Evolutionary conservation across 1,140 invertebrate genomes (phyloP).

Genomic region (Araneus ventricosus): DNA sequence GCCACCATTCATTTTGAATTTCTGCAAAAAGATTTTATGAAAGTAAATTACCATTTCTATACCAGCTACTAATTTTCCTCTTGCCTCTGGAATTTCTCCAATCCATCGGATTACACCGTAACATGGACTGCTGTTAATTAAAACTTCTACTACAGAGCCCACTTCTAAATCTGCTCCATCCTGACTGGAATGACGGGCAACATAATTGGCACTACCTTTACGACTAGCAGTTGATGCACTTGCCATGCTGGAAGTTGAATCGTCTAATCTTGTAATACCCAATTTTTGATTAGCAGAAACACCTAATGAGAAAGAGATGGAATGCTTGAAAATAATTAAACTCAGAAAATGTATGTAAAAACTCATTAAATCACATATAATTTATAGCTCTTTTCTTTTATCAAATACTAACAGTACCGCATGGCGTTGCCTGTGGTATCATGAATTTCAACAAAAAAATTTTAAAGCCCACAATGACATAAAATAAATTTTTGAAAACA

Average conservation of each 20-base stretch:
- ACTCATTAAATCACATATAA: no score
- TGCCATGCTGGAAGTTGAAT: conserved; percentile 53
- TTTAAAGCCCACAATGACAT: no score
- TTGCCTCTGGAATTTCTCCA: conserved; percentile 82
- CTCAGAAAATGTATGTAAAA: no score
- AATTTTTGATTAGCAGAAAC: conserved; percentile 45
- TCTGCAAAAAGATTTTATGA: neutral
- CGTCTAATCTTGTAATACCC: conserved; percentile 59
- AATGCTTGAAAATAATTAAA: no score
- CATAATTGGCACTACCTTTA: conserved; percentile 45
- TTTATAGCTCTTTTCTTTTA: no score
- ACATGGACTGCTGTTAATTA: conserved; percentile 78
- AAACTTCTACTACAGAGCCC: conserved; percentile 81
- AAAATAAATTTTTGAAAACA: no score
- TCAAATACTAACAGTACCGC: no score
- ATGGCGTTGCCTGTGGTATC: no score
- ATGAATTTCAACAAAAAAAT: no score
- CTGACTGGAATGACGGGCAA: conserved; percentile 43
- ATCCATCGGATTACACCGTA: conserved; percentile 93
- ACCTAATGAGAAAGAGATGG: conserved; percentile 15
- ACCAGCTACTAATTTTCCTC: conserved; percentile 84
- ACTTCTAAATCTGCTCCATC: conserved; percentile 79
- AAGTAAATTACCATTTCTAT: conserved; percentile 84
- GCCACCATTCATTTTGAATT: neutral
- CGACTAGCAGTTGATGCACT: conserved; percentile 35